Evolutionary conservation across 1,140 invertebrate genomes (phyloP), one percentile per base, ranked within the genome.

Genomic region (Vanessa atalanta): DNA sequence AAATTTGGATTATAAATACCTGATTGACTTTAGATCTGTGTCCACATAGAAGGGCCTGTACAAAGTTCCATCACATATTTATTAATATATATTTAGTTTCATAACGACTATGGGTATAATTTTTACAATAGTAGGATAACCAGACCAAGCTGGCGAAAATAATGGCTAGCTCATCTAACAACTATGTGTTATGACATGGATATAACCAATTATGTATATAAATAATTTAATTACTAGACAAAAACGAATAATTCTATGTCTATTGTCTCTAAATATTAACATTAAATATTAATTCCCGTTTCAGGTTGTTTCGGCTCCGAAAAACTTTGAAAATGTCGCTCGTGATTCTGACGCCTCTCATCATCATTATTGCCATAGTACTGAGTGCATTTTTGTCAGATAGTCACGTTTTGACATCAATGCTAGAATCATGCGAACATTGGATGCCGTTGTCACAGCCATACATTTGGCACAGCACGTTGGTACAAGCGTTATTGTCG

Each of bases 401-500:
- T 16, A 72, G 71, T 43, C 63, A 70, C n/a, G 78, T 75, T 7
- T 68, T 91, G 16, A 73, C 75, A 8, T 65, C 80, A 2, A 68
- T 88, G 55, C 77, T 91, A 60, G 79, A 84, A 57, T 86, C 86
- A 0, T 87, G 85, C 71, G 83, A 88, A 75, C 80, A 87, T 80
- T 91, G 91, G 91, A 77, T 76, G 16, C 79, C 81, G 55, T 67
- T 91, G 15, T 70, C 77, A 0, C 77, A 87, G 55, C 88, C 91
- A 0, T 85, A 85, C 20, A 88, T 93, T 72, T 93, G 90, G 90
- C 83, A 88, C 57, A 91, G 89, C 60, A 80, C 83, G 8, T 75
- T 91, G 71, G 85, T 93, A 15, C 90, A 93, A 65, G 86, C 89
- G 12, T 60, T 91, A 47, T 63, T 93, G 69, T 91, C 90, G 0